Base-by-base conservation (phyloP, 1,140 invertebrate genomes). In the Apis laboriosa region DNA sequence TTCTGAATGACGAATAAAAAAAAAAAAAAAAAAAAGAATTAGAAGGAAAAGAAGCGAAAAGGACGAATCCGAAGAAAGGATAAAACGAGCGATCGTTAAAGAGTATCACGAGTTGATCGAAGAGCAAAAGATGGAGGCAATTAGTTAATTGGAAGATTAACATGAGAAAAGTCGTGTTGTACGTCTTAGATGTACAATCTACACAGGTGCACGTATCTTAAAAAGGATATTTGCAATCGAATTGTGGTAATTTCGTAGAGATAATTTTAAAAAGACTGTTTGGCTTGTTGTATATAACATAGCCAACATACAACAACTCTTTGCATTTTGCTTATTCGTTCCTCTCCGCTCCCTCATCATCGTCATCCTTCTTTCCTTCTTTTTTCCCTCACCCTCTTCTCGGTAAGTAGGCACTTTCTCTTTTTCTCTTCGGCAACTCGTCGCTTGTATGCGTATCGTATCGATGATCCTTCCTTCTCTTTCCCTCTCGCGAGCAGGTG, bases 191-290 rank as follows among this genome's bases (percentile, higher is more conserved):
- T 49, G 60, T n/a, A 53, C 64, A 64, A 60, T 34, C 67, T 51
- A 68, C 68, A 77, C 85, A 86, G 85, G 85, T 89, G 79, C 87
- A 63, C 77, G 77, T 89, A 89, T 77, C 87, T 89, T 90, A 88
- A 89, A 89, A 86, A 73, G 77, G 76, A 61, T 89, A 89, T 90
- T 91, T 88, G 89, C 83, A 80, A 68, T 86, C 74, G 77, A 66
- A 88, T 91, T 90, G 88, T 91, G 86, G 83, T 87, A 90, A 91
- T 92, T 91, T 86, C 66, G 80, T 84, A 86, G 89, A 77, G 72
- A 82, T 78, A 76, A 84, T 51, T 87, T 81, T 91, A 91, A 91
- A 91, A 43, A 91, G 77, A 86, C 67, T 51, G 72, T 68, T 78
- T 88, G 83, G 80, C 91, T 91, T 34, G 34, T 34, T 3, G 34